Evolutionary conservation across 1,140 invertebrate species (phyloP), one percentile per base, ranked within the genome.

Genomic region (Drosophila neocordata): DNA sequence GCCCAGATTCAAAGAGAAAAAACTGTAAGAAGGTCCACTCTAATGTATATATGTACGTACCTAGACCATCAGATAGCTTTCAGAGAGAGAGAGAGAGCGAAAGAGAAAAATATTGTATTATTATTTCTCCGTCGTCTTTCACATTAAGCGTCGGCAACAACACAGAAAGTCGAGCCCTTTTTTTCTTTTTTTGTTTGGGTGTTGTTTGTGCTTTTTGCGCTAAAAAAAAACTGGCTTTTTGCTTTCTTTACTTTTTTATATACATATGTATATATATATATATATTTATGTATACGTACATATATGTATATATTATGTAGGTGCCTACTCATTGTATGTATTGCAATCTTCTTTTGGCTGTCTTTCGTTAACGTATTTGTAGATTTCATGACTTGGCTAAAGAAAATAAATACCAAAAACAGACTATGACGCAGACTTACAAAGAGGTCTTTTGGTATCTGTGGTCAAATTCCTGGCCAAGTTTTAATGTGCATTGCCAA

Each of bases 91-190:
- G 7, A 44, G 41, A 48, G 41, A 18, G 38, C 13, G 7, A 44
- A 15, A 44, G 41, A 48, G 41, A 9, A 12, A 48, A 48, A 20
- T 48, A 48, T 11, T 48, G 15, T 20, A 52, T 53, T 65, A 72
- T 41, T 73, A 58, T 38, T 18, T 27, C 27, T 41, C 37, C 35
- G 56, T 27, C 31, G 41, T 7, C n/a, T 27, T 44, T 35, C 48
- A 56, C 57, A 38, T 61, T 27, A 5, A 9, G 20, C 20, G 18
- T 31, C 15, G 18, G 38, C 15, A 9, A n/a, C 41, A 48, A 18
- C 41, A 48, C 15, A 48, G 7, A 51, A 22, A 67, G 79, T 34
- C 79, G 79, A 82, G 79, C 79, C 79, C 79, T 79, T 71, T 78
- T 82, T 82, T 77, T 31, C 7, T 31, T 7, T 4, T 31, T 31